Conservation (phyloP, 2,888 invertebrate species). For the Trissolcus japonicus region DNA sequence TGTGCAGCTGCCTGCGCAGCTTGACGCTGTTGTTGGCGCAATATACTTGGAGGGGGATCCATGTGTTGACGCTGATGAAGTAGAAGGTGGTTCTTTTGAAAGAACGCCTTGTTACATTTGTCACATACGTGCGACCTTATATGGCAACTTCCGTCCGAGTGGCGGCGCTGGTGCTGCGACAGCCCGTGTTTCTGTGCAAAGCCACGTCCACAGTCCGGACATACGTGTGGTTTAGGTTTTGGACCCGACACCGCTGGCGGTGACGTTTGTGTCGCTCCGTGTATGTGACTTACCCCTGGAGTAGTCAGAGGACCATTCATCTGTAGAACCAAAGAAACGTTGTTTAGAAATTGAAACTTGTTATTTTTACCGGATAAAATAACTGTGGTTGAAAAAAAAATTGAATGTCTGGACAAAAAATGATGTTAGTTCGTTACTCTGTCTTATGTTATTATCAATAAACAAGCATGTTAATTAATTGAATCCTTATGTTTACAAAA, state of each 20-base stretch:
- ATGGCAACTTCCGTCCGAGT: slow-evolving; percentile 88
- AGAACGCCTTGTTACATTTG: slow-evolving; percentile 90
- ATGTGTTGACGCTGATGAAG: slow-evolving; percentile 89
- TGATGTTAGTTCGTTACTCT: too few relatives aligned
- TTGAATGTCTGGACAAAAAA: too few relatives aligned
- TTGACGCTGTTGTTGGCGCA: slow-evolving; percentile 74
- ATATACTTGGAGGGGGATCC: slow-evolving; percentile 80
- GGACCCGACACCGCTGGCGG: slow-evolving; percentile 73
- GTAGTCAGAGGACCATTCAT: slow-evolving; percentile 74
- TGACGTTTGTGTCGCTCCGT: slow-evolving; percentile 75
- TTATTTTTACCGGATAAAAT: too few relatives aligned
- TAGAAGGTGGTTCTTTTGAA: slow-evolving; percentile 90
- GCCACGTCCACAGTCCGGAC: slow-evolving; percentile 87
- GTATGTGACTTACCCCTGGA: slow-evolving; percentile 74
- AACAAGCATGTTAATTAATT: background rate
- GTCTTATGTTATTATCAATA: background rate
- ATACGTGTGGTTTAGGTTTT: slow-evolving; percentile 86
- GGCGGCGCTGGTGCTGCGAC: slow-evolving; percentile 87
- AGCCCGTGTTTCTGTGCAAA: slow-evolving; percentile 90
- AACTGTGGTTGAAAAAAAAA: too few relatives aligned
- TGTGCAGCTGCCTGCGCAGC: slow-evolving; percentile 75
- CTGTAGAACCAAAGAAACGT: slow-evolving; percentile 57
- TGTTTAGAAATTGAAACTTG: background rate
- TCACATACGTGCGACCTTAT: slow-evolving; percentile 87
- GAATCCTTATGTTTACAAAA: too few relatives aligned